phyloP scores from a whole-genome alignment of 2,797 vertebrate genomes.

The Microtus agrestis region DNA sequence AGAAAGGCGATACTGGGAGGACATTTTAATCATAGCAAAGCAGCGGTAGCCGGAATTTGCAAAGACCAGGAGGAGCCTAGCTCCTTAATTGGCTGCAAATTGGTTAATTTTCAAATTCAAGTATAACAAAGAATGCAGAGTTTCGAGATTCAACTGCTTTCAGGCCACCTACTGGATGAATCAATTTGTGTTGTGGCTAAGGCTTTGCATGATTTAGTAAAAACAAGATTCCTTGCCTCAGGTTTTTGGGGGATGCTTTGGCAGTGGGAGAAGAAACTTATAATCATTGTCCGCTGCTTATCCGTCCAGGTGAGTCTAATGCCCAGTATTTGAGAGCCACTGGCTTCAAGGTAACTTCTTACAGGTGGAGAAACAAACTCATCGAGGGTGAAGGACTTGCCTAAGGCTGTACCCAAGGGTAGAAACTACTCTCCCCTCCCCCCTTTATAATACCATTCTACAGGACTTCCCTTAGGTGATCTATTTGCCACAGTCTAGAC shows the following conservation, averaged over 20 bases:
- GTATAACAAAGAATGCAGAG: background rate
- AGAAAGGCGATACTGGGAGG: background rate
- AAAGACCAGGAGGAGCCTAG: background rate
- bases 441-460: background rate
- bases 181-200: constrained; percentile 27
- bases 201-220: constrained; percentile 15
- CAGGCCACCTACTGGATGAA: constrained; percentile 6
- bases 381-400: background rate
- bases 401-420: background rate
- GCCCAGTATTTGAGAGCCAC: constrained; percentile 3
- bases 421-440: background rate
- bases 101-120: constrained; percentile 3
- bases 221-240: background rate
- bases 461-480: background rate
- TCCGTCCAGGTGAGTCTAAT: constrained; percentile 19
- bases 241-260: background rate
- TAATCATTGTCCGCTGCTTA: background rate
- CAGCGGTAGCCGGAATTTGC: background rate
- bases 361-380: background rate
- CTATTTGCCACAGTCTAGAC: constrained; percentile 38
- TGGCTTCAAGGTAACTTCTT: constrained; percentile 19
- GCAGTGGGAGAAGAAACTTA: background rate
- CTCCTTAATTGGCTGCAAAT: background rate
- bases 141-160: constrained; percentile 33
- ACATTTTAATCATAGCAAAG: background rate